Evolutionary conservation across 2,888 invertebrate species (phyloP).

Genomic region (Frankliniella intonsa): DNA sequence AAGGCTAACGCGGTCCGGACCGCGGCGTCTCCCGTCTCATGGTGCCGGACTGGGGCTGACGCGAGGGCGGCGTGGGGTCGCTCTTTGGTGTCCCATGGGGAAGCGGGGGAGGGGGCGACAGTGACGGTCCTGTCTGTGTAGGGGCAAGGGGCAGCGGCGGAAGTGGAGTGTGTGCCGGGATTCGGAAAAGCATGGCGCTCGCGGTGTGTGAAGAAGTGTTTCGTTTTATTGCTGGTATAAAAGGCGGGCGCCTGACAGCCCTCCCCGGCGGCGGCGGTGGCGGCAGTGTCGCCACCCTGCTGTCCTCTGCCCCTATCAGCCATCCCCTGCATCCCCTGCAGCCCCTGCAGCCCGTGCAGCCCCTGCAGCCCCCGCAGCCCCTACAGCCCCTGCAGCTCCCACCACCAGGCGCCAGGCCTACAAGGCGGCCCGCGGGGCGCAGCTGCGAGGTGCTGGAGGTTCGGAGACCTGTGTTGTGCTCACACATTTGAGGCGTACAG

Average conservation of each 20-base stretch:
- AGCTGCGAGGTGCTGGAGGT: not conserved
- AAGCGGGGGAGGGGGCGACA: not conserved
- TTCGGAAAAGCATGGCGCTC: constrained; percentile 11
- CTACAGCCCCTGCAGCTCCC: too few species aligned
- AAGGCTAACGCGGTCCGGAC: too few species aligned
- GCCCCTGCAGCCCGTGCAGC: too few species aligned
- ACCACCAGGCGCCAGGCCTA: too few species aligned
- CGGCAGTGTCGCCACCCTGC: not conserved
- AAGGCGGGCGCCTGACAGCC: constrained; percentile 12
- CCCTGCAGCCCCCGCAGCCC: too few species aligned
- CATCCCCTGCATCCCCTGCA: too few species aligned
- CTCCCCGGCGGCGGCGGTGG: not conserved
- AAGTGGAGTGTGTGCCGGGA: not conserved
- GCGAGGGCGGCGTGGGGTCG: not conserved
- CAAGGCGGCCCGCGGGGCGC: too few species aligned
- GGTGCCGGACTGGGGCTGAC: not conserved
- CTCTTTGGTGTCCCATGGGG: not conserved
- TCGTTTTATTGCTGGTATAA: constrained; percentile 25
- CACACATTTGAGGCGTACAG: too few species aligned
- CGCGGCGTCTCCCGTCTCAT: too few species aligned
- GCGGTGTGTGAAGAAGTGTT: constrained; percentile 20
- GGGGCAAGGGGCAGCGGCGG: not conserved
- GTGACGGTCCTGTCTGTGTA: too few species aligned
- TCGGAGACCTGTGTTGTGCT: not conserved
- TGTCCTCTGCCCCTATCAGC: not conserved